Evolutionary conservation across 2,888 invertebrate species (phyloP), one percentile per base, ranked within the genome.

Genomic region (Tenodera sinensis): DNA sequence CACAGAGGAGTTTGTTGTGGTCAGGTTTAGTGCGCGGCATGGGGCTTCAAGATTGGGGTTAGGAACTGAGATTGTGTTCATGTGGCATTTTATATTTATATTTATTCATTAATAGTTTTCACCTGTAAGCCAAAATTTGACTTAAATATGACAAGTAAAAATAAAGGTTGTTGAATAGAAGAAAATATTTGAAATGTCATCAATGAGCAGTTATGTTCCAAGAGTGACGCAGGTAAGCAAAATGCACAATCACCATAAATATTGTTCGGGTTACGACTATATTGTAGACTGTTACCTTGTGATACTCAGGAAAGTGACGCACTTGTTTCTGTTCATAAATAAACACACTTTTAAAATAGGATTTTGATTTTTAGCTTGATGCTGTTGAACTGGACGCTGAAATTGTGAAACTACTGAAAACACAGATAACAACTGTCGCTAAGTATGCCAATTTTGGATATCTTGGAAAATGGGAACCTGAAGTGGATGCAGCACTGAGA

Each of bases 311-410:
- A 12, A 42, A 42, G 34, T 42, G 42, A 1, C 12, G 42, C 42
- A 42, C 34, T 42, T 42, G 42, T 12, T 42, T 12, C 42, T 12
- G 6, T 42, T 42, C 42, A 12, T 42, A 9, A 42, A 12, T 42
- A 12, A 42, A 42, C 42, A 12, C 3, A 1, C 2, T 20, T 20
- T 71, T 8, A 20, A 71, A 54, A 42, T 42, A 42, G 12, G 3
- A 12, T 0, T 88, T 89, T 91, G 88, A 28, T 8, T 91, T 94
- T 90, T 91, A 97, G 95, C 94, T 97, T 90, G 98, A 98, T 93
- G 97, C 97, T 47, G 94, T 96, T n/a, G 96, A 96, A 91, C 94
- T 98, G 82, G 98, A 98, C 93, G 95, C 95, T 90, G 97, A 98
- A 94, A 95, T 98, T 87, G 95, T 96, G 90, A 96, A 96, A 90